phyloP scores from a whole-genome alignment of 2,797 vertebrate genomes.

The Danio aesculapii region DNA sequence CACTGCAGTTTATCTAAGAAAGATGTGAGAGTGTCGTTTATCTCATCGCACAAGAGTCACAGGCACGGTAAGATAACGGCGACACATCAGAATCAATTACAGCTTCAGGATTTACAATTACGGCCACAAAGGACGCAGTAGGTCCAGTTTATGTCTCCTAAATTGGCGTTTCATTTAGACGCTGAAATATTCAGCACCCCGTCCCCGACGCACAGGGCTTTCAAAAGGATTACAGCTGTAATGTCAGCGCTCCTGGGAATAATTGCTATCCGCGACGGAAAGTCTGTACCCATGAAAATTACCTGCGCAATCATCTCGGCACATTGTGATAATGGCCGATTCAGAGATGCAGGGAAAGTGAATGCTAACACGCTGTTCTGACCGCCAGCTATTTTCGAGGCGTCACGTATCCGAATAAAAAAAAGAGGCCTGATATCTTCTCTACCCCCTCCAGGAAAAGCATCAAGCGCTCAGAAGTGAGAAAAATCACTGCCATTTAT shows the following conservation, averaged over 20 bases:
- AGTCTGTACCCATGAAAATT: constrained; percentile 68
- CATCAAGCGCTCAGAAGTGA: constrained; percentile 55
- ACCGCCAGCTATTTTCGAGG: constrained; percentile 54
- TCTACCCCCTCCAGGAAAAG: constrained; percentile 60
- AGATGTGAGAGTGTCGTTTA: background rate
- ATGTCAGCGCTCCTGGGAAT: constrained; percentile 76
- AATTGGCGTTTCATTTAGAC: constrained; percentile 78
- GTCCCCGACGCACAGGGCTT: constrained; percentile 51
- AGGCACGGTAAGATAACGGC: background rate
- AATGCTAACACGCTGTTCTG: constrained; percentile 52
- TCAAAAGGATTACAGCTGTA: constrained; percentile 76
- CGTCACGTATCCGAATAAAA: constrained; percentile 62
- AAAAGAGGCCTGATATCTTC: constrained; percentile 59
- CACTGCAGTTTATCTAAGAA: background rate
- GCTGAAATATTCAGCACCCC: constrained; percentile 64
- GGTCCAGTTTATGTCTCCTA: constrained; percentile 76
- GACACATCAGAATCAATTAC: constrained; percentile 78
- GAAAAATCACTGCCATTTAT: constrained; percentile 66
- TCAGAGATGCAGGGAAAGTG: constrained; percentile 48
- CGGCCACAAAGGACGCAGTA: constrained; percentile 74
- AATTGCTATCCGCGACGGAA: constrained; percentile 73
- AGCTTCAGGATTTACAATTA: constrained; percentile 66
- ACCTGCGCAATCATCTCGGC: constrained; percentile 53
- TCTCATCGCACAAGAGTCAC: background rate
- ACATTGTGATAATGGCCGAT: constrained; percentile 49